Percentiles rank a stretch among this genome's conserved stretches.
Conservation (phyloP, 1,140 invertebrate species). For the Cotesia glomerata region DNA sequence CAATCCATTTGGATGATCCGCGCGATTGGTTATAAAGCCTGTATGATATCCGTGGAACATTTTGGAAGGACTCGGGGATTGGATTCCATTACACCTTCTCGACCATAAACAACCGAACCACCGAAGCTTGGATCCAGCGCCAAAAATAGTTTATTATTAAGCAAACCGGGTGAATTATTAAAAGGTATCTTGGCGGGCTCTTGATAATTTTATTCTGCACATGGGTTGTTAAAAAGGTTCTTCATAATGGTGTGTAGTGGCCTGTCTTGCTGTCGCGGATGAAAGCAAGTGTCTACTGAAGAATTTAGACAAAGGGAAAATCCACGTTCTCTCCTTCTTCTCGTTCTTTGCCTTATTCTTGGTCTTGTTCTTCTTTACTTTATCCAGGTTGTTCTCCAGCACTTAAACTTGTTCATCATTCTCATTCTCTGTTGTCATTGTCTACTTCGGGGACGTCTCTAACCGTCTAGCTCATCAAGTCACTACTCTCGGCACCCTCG, state of each 20-base stretch:
- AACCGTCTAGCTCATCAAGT: constrained; percentile 32
- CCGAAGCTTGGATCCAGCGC: background rate
- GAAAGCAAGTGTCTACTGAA: constrained; percentile 58
- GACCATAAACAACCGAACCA: background rate
- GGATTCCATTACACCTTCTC: background rate
- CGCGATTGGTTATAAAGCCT: constrained; percentile 17
- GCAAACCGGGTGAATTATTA: background rate
- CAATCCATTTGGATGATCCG: constrained; percentile 22
- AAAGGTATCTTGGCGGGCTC: constrained; percentile 17
- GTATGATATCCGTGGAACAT: constrained; percentile 1
- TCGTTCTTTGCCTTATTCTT: constrained; percentile 23
- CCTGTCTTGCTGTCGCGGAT: constrained; percentile 43
- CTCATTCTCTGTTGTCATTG: constrained; percentile 8
- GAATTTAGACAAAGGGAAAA: constrained; percentile 53
- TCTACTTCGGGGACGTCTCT: constrained; percentile 34
- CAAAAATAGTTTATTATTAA: background rate
- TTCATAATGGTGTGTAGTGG: constrained; percentile 40
- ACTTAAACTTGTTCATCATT: background rate
- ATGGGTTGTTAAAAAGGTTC: constrained; percentile 39
- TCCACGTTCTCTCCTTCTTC: constrained; percentile 39
- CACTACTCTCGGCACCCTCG: constrained; percentile 20
- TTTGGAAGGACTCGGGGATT: constrained; percentile 1
- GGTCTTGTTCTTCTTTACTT: constrained; percentile 30
- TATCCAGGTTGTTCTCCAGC: background rate
- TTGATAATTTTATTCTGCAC: background rate